Base-by-base conservation (phyloP, 2,888 invertebrate species). In the Enchytraeus crypticus region DNA sequence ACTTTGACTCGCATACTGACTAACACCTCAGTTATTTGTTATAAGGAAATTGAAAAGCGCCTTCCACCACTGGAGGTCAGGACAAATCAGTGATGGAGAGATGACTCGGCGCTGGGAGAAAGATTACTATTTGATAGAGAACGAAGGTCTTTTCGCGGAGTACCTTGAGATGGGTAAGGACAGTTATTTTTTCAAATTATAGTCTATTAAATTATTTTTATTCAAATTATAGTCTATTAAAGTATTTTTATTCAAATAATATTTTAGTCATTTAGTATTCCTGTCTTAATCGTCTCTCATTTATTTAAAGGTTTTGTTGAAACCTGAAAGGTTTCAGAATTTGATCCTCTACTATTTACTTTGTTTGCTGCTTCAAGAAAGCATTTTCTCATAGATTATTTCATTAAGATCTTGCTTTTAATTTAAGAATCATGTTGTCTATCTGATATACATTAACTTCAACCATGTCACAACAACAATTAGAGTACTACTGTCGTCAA, bases 101-200 rank as follows among this genome's bases (percentile, higher is more conserved):
- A 30, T 33, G 58, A 71, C 66, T 56, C 66, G 79, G 1, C 72
- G 81, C 51, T 83, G 82, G 82, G 82, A 83, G 69, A 79, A 81
- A 61, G 83, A 84, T 70, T 83, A 81, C 69, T 78, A 81, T 65
- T 75, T 83, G 8, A 81, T 83, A 11, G 80, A 80, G 54, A 81
- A 82, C 68, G 82, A 83, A 68, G 83, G 83, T 5, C 74, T 84
- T 18, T 84, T 84, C 71, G 80, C 83, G 64, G 84, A 84, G 71
- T 84, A 84, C 69, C 73, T 84, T n/a, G 83, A 84, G 76, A 84
- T 84, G 82, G 82, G 79, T 79, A 57, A 64, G 70, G 45, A 2
- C 4, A n/a, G n/a, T n/a, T n/a, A n/a, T n/a, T n/a, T n/a, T n/a
- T n/a, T n/a, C n/a, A n/a, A n/a, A n/a, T n/a, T n/a, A n/a, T n/a